These are phyloP conservation scores for Drosophila ambigua DNA, from an alignment of 1,140 invertebrate genomes.

Conservation along the genomic window DNA sequence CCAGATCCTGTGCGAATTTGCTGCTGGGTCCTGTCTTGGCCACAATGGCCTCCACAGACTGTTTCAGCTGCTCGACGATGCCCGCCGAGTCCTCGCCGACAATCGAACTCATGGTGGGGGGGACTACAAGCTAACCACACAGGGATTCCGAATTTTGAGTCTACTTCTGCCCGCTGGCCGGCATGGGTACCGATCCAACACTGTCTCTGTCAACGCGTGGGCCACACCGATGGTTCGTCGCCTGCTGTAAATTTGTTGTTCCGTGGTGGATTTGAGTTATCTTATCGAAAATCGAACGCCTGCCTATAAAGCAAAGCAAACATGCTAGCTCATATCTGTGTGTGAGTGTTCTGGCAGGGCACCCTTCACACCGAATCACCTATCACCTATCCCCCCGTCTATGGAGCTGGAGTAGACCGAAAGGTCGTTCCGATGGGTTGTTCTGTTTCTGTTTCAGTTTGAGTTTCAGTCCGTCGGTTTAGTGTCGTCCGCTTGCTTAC, in stretches of 20 bases:
- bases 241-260: constrained; percentile 4
- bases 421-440: constrained; percentile 18
- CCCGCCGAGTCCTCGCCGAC: constrained; percentile 33
- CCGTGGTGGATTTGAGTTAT: constrained; percentile 62
- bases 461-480: neutral
- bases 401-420: neutral
- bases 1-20: constrained; percentile 66
- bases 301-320: constrained; percentile 54
- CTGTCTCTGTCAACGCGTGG: constrained; percentile 17
- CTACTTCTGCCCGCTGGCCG: constrained; percentile 31
- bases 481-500: constrained; percentile 56
- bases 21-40: constrained; percentile 67
- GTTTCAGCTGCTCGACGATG: constrained; percentile 66
- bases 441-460: neutral
- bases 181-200: constrained; percentile 42
- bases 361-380: constrained; percentile 19
- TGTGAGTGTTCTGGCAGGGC: constrained; percentile 44
- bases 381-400: constrained; percentile 11
- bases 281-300: constrained; percentile 75
- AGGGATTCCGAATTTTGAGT: neutral
- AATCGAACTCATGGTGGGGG: constrained; percentile 26
- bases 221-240: neutral
- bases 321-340: constrained; percentile 39
- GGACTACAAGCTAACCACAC: neutral
- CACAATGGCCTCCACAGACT: constrained; percentile 67